Evolutionary conservation across 2,888 invertebrate species (phyloP), one percentile per base, ranked within the genome.

Genomic region (Brachyptera putata): DNA sequence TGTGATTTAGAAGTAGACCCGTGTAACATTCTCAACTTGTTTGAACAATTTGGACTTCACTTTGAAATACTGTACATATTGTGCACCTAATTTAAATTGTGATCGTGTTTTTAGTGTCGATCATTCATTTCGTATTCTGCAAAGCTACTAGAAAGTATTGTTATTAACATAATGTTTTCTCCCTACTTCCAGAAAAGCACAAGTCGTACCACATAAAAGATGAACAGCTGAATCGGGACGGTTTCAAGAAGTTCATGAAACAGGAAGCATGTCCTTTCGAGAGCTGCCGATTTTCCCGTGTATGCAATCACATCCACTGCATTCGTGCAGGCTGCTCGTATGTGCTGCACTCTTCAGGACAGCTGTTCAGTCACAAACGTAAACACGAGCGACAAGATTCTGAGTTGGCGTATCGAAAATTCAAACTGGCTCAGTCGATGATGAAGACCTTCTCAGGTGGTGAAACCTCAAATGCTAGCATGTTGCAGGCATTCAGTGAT

Each of bases 161-260:
- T n/a, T n/a, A n/a, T n/a, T n/a, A n/a, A n/a, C n/a, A n/a, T n/a
- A n/a, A n/a, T n/a, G n/a, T n/a, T n/a, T n/a, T n/a, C n/a, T n/a
- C n/a, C n/a, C n/a, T n/a, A n/a, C n/a, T n/a, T n/a, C n/a, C 80
- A 96, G 97, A 98, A 77, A 98, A 98, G 78, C 98, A 98, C 81
- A 98, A 97, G 76, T 90, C 95, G 1, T 97, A 97, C 73, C 98
- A 98, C 76, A 91, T 96, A 72, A 96, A 96, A 76, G 97, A 98
- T 77, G 95, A 95, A 72, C 94, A 96, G 66, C 79, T 98, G 49
- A 89, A 91, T 39, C 85, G 92, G 65, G 97, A 98, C 73, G 97
- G 97, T 16, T 98, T 98, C 79, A 97, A 96, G 76, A 98, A 98
- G 75, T 98, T 95, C 76, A 91, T 97, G 86, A 98, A 98, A 76